A percentile compares a stretch with the other conserved stretches of the same genome.
These are phyloP conservation scores for Portunus trituberculatus DNA, from an alignment of 1,140 invertebrate genomes.

Conservation along the genomic window DNA sequence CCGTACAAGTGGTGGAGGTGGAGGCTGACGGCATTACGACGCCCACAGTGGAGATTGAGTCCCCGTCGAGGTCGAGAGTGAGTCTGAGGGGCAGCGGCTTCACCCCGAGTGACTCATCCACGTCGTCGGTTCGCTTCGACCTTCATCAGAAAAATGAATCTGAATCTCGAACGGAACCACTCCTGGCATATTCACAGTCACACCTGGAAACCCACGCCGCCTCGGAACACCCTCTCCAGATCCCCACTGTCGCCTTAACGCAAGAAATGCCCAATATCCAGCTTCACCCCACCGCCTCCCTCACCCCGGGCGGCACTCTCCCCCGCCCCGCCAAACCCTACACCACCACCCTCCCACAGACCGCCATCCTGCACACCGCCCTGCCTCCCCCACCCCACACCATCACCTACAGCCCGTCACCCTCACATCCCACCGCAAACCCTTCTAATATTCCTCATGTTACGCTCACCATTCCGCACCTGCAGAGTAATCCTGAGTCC, in stretches of 20 bases:
- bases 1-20: constrained; percentile 67
- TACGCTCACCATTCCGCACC: not conserved
- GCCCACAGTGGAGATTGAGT: constrained; percentile 63
- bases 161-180: not conserved
- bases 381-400: not conserved
- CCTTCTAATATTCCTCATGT: not conserved
- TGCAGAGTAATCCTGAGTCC: not conserved
- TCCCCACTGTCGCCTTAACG: not conserved
- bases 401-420: not conserved
- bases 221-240: not conserved
- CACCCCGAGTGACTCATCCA: constrained; percentile 26
- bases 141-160: not conserved
- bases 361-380: constrained; percentile 1
- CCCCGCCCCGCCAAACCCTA: constrained; percentile 15
- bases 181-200: not conserved
- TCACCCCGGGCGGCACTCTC: not conserved
- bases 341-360: not conserved
- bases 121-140: constrained; percentile 30
- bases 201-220: not conserved
- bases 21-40: constrained; percentile 59
- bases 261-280: not conserved
- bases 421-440: not conserved
- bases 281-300: not conserved
- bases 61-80: constrained; percentile 50
- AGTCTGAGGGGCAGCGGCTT: constrained; percentile 45